phyloP scores from a whole-genome alignment of 2,888 invertebrate species.

The Dermolepida albohirtum region DNA sequence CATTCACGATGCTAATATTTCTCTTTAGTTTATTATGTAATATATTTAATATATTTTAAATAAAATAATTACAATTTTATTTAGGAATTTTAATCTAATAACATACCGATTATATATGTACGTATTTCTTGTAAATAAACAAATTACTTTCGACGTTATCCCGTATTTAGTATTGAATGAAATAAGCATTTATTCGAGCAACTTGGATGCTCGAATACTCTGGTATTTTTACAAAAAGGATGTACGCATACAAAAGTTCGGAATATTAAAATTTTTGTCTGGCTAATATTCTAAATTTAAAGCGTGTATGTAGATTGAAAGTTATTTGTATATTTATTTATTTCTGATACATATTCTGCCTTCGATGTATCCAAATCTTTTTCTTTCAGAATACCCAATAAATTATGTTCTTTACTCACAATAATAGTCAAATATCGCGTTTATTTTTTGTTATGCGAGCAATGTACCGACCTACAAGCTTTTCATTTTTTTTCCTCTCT shows the following conservation, averaged over 20 bases:
- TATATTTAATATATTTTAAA: too few relatives aligned
- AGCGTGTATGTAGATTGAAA: slow-evolving; percentile 37
- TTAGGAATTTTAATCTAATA: too few relatives aligned
- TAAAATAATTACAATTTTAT: too few relatives aligned
- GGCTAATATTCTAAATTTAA: slow-evolving; percentile 40
- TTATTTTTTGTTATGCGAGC: slow-evolving; percentile 14
- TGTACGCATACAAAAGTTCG: slow-evolving; percentile 1
- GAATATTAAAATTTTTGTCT: slow-evolving; percentile 38
- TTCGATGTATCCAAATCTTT: slow-evolving; percentile 27
- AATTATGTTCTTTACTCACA: slow-evolving; percentile 38
- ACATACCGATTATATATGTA: too few relatives aligned
- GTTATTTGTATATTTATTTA: slow-evolving; percentile 45
- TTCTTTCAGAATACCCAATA: slow-evolving; percentile 31
- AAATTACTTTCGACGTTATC: too few relatives aligned
- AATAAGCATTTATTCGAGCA: too few relatives aligned
- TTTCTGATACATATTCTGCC: slow-evolving; percentile 42
- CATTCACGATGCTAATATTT: too few relatives aligned
- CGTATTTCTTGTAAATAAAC: too few relatives aligned
- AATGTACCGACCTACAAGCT: slow-evolving; percentile 1
- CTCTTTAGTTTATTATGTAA: too few relatives aligned
- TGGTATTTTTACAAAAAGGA: neutral
- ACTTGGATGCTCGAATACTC: too few relatives aligned
- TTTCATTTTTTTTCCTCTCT: slow-evolving; percentile 8
- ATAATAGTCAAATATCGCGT: slow-evolving; percentile 12
- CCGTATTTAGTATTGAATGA: too few relatives aligned